A percentile compares a stretch with the other conserved stretches of the same genome.
phyloP scores from a whole-genome alignment of 2,113 vertebrate genomes.

The Monopterus albus region DNA sequence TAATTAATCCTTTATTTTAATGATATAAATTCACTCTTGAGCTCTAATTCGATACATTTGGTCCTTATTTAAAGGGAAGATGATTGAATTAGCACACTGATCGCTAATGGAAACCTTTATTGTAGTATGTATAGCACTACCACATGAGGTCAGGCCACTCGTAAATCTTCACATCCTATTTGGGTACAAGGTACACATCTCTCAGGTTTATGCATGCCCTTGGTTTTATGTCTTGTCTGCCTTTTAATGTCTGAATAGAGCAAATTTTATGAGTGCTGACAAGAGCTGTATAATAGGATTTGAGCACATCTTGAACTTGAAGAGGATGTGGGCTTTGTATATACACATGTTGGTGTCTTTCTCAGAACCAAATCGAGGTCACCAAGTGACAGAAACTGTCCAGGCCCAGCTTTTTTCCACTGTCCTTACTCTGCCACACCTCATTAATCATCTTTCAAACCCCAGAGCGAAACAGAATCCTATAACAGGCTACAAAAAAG shows the following conservation, averaged over 20 bases:
- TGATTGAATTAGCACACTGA: constrained; percentile 36
- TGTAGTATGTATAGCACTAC: too few species aligned
- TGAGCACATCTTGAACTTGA: neutral
- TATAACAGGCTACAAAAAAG: neutral
- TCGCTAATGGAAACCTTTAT: neutral
- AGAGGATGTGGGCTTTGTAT: neutral
- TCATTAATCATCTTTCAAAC: constrained; percentile 34
- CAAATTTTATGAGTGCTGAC: constrained; percentile 8
- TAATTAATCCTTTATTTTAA: constrained; percentile 58
- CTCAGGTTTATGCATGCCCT: neutral
- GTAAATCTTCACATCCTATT: neutral
- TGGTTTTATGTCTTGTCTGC: neutral
- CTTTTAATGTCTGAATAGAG: neutral
- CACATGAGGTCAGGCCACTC: neutral
- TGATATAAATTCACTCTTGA: constrained; percentile 54
- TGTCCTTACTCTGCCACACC: neutral
- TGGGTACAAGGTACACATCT: neutral
- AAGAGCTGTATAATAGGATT: constrained; percentile 3
- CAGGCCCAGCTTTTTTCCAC: neutral
- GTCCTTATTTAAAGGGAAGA: constrained; percentile 60
- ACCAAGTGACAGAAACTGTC: constrained; percentile 2
- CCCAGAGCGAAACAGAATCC: constrained; percentile 6
- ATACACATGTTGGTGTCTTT: constrained; percentile 16
- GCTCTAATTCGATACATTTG: constrained; percentile 66
- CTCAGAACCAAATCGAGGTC: constrained; percentile 10